Percentiles rank a stretch among this genome's conserved stretches.
phyloP scores from a whole-genome alignment of 2,888 invertebrate genomes.

The Philereme transversata region DNA sequence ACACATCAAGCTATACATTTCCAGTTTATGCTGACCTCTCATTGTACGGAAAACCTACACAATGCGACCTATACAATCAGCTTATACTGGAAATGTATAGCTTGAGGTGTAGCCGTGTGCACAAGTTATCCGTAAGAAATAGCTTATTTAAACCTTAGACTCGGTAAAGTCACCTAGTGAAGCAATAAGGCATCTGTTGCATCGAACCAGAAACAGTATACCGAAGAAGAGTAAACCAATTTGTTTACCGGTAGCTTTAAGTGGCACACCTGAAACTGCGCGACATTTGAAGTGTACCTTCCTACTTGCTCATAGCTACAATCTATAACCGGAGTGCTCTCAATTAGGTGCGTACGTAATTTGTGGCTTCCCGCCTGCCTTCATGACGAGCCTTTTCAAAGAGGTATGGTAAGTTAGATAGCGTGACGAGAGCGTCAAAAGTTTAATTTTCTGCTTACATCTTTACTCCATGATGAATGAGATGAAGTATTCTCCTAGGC shows the following conservation, averaged over 20 bases:
- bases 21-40: no score
- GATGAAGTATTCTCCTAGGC: no score
- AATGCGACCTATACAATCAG: no score
- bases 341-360: conserved; percentile 34
- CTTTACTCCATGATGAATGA: no score
- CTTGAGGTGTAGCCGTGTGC: no score
- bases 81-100: no score
- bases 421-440: conserved; percentile 13
- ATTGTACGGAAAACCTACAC: no score
- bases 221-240: conserved; percentile 6
- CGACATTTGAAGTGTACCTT: conserved; percentile 18
- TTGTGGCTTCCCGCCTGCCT: conserved; percentile 29
- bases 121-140: background rate
- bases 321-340: conserved; percentile 25
- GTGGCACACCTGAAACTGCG: conserved; percentile 4
- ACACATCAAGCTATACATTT: no score
- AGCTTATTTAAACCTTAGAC: background rate
- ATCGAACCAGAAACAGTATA: conserved; percentile 1
- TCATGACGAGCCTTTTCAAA: conserved; percentile 31
- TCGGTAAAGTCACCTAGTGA: background rate
- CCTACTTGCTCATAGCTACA: background rate
- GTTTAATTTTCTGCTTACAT: background rate
- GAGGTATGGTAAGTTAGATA: conserved; percentile 11
- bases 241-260: background rate
- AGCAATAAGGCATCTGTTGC: background rate